Conservation (phyloP, 1,140 invertebrate genomes). For the Pogonomyrmex barbatus region DNA sequence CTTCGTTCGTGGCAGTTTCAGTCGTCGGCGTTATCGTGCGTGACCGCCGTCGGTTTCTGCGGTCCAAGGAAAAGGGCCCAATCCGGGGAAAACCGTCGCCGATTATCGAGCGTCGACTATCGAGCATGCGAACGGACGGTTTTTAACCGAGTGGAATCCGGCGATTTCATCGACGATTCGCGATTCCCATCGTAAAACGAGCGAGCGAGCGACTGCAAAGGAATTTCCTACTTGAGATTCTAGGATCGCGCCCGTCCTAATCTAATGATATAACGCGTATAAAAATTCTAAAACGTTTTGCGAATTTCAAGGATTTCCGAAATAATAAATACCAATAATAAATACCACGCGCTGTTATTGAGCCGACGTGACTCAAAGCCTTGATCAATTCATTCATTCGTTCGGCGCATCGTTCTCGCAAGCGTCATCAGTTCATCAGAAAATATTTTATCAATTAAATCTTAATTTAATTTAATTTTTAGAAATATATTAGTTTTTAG, state of each 20-base stretch:
- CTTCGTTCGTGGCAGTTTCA: slow-evolving; percentile 32
- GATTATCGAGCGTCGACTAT: slow-evolving; percentile 54
- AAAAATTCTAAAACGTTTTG: neutral
- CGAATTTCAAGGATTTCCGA: neutral
- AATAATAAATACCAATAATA: too few relatives aligned
- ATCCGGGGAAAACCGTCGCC: slow-evolving; percentile 17
- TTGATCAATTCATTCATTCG: neutral
- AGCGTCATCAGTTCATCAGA: neutral
- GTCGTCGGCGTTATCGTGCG: slow-evolving; percentile 35
- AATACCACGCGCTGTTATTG: neutral
- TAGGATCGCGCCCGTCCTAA: neutral
- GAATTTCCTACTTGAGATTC: slow-evolving; percentile 33
- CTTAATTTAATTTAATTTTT: neutral
- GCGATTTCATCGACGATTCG: slow-evolving; percentile 8
- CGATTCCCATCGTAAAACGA: slow-evolving; percentile 11
- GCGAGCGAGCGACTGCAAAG: slow-evolving; percentile 24
- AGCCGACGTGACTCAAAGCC: neutral
- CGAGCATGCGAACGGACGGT: slow-evolving; percentile 12
- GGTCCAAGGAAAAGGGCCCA: neutral
- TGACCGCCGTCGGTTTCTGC: slow-evolving; percentile 43
- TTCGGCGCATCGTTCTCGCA: neutral
- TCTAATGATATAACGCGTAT: neutral
- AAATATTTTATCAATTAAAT: neutral
- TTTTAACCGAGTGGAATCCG: neutral
- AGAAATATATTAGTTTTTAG: neutral